Conservation (phyloP, 2,113 vertebrate species). For the Mobula birostris region DNA sequence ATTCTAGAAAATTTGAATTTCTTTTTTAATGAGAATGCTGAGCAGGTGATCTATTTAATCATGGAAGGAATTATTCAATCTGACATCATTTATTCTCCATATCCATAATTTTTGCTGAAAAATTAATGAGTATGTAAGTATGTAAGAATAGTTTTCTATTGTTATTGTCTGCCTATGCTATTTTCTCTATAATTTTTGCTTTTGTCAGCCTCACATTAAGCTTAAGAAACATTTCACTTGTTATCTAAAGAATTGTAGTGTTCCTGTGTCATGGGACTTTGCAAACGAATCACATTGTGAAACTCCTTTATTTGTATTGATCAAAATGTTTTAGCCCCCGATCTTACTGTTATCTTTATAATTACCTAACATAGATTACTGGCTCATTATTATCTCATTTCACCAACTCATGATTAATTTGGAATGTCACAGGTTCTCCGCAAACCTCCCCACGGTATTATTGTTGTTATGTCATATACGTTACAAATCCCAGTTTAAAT, state of each 20-base stretch:
- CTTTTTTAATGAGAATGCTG: neutral
- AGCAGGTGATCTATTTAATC: neutral
- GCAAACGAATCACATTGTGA: conserved; percentile 12
- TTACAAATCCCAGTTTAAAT: neutral
- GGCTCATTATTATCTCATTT: conserved; percentile 18
- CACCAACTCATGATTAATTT: conserved; percentile 29
- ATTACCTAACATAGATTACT: conserved; percentile 23
- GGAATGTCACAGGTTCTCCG: neutral
- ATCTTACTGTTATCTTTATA: conserved; percentile 16
- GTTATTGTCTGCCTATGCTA: neutral
- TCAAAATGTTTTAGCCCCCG: conserved; percentile 11
- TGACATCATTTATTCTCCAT: neutral
- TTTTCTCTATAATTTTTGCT: neutral
- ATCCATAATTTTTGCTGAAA: neutral
- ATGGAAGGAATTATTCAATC: neutral
- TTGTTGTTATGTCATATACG: neutral
- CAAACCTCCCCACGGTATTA: neutral
- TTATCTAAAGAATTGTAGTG: conserved; percentile 12
- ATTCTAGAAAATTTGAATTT: neutral
- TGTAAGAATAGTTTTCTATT: neutral
- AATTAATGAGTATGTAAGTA: neutral
- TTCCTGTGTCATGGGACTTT: neutral
- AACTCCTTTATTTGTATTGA: conserved; percentile 19
- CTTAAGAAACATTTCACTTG: neutral
- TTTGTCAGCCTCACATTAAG: neutral